Base-by-base conservation (phyloP, 2,888 invertebrate genomes). In the Automeris io region DNA sequence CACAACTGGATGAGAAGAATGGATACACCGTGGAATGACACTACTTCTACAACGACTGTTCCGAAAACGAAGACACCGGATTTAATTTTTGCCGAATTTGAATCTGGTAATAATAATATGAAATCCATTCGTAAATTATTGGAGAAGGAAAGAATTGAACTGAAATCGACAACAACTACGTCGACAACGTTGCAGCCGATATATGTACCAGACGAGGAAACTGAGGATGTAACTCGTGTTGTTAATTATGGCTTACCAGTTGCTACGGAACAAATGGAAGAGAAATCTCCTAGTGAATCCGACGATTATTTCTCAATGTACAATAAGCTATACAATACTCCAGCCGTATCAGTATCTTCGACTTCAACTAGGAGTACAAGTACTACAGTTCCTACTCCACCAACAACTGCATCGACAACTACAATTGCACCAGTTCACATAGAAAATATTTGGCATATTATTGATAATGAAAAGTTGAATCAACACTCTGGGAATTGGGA, bases 21-120 rank as follows among this genome's bases (percentile, higher is more conserved):
- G 72, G 85, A 85, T 38, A 35, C 69, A 1, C 69, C 64, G 8
- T 42, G 42, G 18, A 74, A 72, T 19, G 35, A 40, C 9, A 59
- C 59, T 0, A 62, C 64, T 2, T 62, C 71, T 1, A 67, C 69
- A 0, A 64, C 63, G 9, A 53, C 53, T 3, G 53, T 61, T 9
- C 51, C 60, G 4, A 71, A 57, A 45, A 53, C 59, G 19, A 64
- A 72, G 42, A 79, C 81, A 1, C 86, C 82, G 1, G 86, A 86
- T 52, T 61, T 86, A 31, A 86, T 86, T 55, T 85, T 86, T 47
- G 86, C 86, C 0, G 86, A 86, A 49, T 86, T 86, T 41, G 85
- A 85, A 54, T 70, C 79, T 1, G 70, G 70, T 2, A 67, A 62
- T 33, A 55, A 58, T 21, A 54, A 66, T 23, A 67, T 70, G 62